Evolutionary conservation across 30 jellyfish, hydroid and myxozoan genomes (phyloP).

Genomic region (Sanderia malayensis): DNA sequence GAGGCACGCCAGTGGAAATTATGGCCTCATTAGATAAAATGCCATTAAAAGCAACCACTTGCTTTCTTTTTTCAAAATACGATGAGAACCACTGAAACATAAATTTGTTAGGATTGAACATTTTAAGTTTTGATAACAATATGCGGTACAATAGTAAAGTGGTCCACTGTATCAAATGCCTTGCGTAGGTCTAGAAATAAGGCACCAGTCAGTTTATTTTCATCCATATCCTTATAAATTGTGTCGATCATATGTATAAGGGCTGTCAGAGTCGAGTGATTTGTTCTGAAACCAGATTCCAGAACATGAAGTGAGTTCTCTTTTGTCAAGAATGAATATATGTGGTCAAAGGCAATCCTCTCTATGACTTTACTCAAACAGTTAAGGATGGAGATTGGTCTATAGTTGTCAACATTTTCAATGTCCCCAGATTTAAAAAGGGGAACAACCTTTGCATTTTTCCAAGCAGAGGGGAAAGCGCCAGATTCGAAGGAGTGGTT

Average conservation of each 20-base stretch:
- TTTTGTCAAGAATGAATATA: conserved; percentile 12
- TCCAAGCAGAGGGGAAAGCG: conserved; percentile 29
- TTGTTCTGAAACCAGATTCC: conserved; percentile 17
- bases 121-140: not conserved
- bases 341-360: conserved; percentile 20
- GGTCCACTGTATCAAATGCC: conserved; percentile 18
- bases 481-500: conserved; percentile 28
- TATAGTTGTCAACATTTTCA: not conserved
- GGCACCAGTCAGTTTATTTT: conserved; percentile 4
- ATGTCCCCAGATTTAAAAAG: conserved; percentile 15
- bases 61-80: conserved; percentile 4
- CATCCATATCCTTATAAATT: conserved; percentile 16
- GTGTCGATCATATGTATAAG: conserved; percentile 9
- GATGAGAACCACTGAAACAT: not conserved
- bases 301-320: conserved; percentile 10
- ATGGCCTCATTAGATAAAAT: not conserved
- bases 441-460: conserved; percentile 30
- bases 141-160: too few relatives aligned
- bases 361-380: conserved; percentile 27
- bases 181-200: conserved; percentile 15
- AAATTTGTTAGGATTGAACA: not conserved
- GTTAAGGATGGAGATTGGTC: conserved; percentile 38
- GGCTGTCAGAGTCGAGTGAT: conserved; percentile 32
- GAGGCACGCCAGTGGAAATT: conserved; percentile 13
- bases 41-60: conserved; percentile 2